A percentile compares a stretch with the other conserved stretches of the same genome.
Evolutionary conservation across 2,888 invertebrate genomes (phyloP).

Genomic region (Andrena dorsata): DNA sequence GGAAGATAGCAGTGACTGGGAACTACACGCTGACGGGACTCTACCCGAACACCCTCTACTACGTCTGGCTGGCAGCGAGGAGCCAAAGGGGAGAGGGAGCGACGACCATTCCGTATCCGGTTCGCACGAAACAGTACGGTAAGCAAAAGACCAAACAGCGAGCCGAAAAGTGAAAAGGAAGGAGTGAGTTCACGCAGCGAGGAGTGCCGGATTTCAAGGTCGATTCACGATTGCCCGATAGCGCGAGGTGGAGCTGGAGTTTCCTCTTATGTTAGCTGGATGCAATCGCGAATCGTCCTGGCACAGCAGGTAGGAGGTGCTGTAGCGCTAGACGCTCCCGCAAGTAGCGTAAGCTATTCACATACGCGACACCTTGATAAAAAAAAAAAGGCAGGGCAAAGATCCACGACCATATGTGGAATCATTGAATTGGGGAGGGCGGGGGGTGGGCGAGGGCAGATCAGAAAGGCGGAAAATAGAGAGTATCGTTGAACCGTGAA

Average conservation of each 20-base stretch:
- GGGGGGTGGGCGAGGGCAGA: background rate
- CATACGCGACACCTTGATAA: slow-evolving; percentile 65
- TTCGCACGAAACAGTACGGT: slow-evolving; percentile 99
- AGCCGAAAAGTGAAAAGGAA: slow-evolving; percentile 34
- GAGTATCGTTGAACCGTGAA: slow-evolving; percentile 70
- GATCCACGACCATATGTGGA: slow-evolving; percentile 17
- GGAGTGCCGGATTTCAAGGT: slow-evolving; percentile 77
- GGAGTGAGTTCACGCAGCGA: slow-evolving; percentile 80
- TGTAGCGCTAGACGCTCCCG: slow-evolving; percentile 82
- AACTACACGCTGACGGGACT: slow-evolving; percentile 95
- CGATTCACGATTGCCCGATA: slow-evolving; percentile 59
- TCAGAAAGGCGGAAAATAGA: slow-evolving; percentile 57
- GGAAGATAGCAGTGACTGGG: slow-evolving; percentile 93
- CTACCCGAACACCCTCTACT: slow-evolving; percentile 98
- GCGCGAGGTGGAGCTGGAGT: background rate
- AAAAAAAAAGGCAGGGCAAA: background rate
- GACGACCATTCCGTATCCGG: slow-evolving; percentile 96
- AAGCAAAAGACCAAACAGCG: slow-evolving; percentile 86
- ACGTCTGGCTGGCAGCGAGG: slow-evolving; percentile 97
- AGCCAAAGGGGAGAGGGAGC: slow-evolving; percentile 98
- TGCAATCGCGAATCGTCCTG: slow-evolving; percentile 67
- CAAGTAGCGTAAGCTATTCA: slow-evolving; percentile 82
- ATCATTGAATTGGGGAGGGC: slow-evolving; percentile 15
- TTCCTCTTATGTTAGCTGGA: background rate
- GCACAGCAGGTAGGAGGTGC: slow-evolving; percentile 83